phyloP scores from a whole-genome alignment of 2,888 invertebrate species.

The Zelleria hepariella region DNA sequence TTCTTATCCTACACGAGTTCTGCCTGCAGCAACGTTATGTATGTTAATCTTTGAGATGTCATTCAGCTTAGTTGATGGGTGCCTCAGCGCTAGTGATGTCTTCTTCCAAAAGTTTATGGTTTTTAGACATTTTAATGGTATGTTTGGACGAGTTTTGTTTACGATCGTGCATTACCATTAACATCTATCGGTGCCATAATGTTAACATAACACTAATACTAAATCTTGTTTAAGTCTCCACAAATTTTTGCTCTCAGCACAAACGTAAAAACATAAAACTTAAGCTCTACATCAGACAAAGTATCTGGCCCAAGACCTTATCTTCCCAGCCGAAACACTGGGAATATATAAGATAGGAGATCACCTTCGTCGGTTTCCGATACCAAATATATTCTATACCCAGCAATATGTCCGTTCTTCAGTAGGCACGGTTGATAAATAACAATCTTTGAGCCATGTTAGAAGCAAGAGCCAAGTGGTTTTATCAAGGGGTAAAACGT shows the following conservation, averaged over 20 bases:
- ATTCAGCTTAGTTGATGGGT: not conserved
- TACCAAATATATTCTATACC: no score
- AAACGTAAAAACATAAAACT: not conserved
- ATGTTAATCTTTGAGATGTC: not conserved
- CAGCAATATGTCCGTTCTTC: no score
- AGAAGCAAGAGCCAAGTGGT: no score
- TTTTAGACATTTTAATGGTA: not conserved
- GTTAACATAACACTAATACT: not conserved
- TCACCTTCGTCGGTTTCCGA: no score
- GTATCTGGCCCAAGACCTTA: no score
- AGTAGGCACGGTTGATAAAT: no score
- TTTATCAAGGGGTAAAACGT: no score
- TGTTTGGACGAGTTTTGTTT: slow-evolving; percentile 1
- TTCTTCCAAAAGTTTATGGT: not conserved
- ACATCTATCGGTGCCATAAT: not conserved
- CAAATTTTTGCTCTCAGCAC: not conserved
- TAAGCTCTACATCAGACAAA: no score
- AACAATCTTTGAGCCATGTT: no score
- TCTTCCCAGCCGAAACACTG: no score
- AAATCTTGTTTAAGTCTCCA: not conserved
- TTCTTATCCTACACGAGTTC: not conserved
- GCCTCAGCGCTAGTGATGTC: slow-evolving; percentile 5
- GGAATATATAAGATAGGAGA: no score
- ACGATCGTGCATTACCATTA: not conserved
- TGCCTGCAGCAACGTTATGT: not conserved